These are phyloP conservation scores for Nothobranchius kuhntae DNA, from an alignment of 2,113 vertebrate genomes.

Conservation along the genomic window DNA sequence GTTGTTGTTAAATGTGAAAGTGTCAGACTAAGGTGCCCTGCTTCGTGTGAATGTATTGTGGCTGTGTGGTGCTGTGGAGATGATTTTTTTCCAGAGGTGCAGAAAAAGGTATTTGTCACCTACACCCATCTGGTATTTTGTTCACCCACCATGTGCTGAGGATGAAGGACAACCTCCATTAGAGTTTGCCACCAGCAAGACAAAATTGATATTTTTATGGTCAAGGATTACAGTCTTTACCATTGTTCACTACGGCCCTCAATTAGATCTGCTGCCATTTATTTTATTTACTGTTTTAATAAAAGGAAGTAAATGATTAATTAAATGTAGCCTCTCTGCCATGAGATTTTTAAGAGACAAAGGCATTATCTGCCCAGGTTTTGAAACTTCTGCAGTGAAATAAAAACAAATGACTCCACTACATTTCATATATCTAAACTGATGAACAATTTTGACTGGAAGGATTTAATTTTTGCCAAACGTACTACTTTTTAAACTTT, in stretches of 20 bases:
- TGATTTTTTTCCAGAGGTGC: conserved; percentile 30
- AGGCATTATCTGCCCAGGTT: no score
- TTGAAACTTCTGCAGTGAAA: no score
- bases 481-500: no score
- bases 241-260: conserved; percentile 1
- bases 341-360: no score
- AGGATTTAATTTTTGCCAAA: no score
- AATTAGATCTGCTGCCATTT: background rate
- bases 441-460: no score
- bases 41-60: conserved; percentile 17
- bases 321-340: background rate
- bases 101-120: conserved; percentile 32
- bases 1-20: conserved; percentile 15
- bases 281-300: background rate
- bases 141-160: conserved; percentile 20
- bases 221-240: conserved; percentile 23
- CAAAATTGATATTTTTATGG: conserved; percentile 24
- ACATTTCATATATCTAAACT: no score
- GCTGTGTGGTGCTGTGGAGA: conserved; percentile 20
- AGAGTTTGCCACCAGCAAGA: conserved; percentile 15
- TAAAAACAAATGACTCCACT: no score
- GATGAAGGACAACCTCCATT: conserved; percentile 17
- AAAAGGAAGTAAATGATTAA: background rate
- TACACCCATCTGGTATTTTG: conserved; percentile 42
- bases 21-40: conserved; percentile 22